phyloP scores from a whole-genome alignment of 2,797 vertebrate species.

The Gastrophryne carolinensis region DNA sequence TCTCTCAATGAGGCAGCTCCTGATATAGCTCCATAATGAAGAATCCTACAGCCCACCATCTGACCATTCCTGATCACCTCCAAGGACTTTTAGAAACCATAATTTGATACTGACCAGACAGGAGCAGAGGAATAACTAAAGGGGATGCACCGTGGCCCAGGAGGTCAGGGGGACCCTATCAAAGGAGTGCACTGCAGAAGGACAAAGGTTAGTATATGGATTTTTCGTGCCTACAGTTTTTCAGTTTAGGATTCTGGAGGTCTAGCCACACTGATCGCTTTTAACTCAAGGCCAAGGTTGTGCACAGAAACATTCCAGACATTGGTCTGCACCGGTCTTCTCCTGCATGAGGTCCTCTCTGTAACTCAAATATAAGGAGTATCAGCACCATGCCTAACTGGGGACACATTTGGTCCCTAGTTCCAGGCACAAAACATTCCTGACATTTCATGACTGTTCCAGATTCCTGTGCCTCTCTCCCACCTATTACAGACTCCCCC shows the following conservation, averaged over 20 bases:
- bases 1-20: background rate
- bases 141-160: too few relatives aligned
- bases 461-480: constrained; percentile 25
- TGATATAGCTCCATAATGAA: background rate
- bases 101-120: background rate
- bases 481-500: background rate
- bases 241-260: too few relatives aligned
- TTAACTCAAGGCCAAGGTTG: too few relatives aligned
- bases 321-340: background rate
- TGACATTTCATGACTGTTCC: constrained; percentile 37
- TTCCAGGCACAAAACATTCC: constrained; percentile 40
- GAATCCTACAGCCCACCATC: background rate
- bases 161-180: too few relatives aligned
- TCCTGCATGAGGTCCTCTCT: background rate
- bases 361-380: background rate
- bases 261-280: too few relatives aligned
- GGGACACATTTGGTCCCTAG: constrained; percentile 36
- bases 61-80: background rate
- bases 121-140: too few relatives aligned
- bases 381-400: constrained; percentile 29
- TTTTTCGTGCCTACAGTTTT: too few relatives aligned
- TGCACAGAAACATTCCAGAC: background rate
- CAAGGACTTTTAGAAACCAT: background rate
- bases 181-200: too few relatives aligned
- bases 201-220: too few relatives aligned